These are phyloP conservation scores for Andrena trimmerana DNA, from an alignment of 2,888 invertebrate species.

Conservation along the genomic window DNA sequence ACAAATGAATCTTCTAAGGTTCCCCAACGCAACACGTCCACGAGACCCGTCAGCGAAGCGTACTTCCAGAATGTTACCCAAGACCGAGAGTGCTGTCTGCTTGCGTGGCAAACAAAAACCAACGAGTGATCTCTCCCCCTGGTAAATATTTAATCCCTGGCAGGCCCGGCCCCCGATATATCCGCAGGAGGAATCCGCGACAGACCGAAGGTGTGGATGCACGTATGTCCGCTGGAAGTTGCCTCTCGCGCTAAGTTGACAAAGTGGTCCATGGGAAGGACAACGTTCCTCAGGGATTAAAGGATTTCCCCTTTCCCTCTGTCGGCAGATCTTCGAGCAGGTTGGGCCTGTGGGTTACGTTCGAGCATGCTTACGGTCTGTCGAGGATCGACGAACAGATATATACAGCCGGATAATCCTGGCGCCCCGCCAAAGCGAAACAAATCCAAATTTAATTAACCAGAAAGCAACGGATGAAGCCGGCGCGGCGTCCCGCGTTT, in stretches of 20 bases:
- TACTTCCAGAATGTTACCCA: neutral
- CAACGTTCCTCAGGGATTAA: constrained; percentile 66
- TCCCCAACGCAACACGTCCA: neutral
- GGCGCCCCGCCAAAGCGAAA: constrained; percentile 73
- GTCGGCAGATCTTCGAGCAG: constrained; percentile 23
- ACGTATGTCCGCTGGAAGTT: constrained; percentile 51
- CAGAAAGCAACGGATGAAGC: constrained; percentile 68
- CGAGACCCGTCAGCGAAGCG: neutral
- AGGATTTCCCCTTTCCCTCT: constrained; percentile 54
- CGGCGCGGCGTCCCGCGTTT: neutral
- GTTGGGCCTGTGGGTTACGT: constrained; percentile 3
- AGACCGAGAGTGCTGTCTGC: neutral
- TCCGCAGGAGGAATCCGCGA: constrained; percentile 30
- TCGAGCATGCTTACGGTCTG: constrained; percentile 42
- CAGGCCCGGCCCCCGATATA: constrained; percentile 34
- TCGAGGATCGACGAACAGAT: constrained; percentile 50
- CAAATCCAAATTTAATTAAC: constrained; percentile 81
- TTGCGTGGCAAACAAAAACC: constrained; percentile 6
- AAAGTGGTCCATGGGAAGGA: constrained; percentile 62
- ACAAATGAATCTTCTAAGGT: too few relatives aligned
- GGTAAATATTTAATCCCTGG: constrained; percentile 45
- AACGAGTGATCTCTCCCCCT: neutral
- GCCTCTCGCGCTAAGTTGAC: constrained; percentile 52
- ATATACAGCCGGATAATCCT: constrained; percentile 61
- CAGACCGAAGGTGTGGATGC: constrained; percentile 35